phyloP scores from a whole-genome alignment of 2,797 vertebrate species.

The Knipowitschia caucasica region DNA sequence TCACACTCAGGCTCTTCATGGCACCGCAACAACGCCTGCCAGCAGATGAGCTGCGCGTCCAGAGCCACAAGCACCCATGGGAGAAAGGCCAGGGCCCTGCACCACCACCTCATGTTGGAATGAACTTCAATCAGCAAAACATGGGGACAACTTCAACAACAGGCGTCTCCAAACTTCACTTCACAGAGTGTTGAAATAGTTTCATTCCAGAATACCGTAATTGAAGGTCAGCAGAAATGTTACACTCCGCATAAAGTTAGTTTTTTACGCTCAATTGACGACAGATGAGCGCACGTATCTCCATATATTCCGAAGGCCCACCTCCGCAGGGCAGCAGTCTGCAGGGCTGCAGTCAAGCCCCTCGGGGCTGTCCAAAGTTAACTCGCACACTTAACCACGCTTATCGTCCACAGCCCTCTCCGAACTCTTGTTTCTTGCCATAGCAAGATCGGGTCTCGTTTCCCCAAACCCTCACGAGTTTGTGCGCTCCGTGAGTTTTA shows the following conservation, averaged over 20 bases:
- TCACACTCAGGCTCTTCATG: slow-evolving; percentile 77
- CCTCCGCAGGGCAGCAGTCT: slow-evolving; percentile 13
- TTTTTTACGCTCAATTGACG: slow-evolving; percentile 5
- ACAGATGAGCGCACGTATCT: slow-evolving; percentile 16
- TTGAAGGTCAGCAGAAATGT: slow-evolving; percentile 6
- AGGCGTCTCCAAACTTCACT: not conserved
- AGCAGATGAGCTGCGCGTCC: slow-evolving; percentile 74
- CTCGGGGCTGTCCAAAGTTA: slow-evolving; percentile 26
- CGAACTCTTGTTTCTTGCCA: slow-evolving; percentile 22
- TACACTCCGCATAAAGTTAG: not conserved
- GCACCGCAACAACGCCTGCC: slow-evolving; percentile 77
- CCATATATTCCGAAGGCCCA: slow-evolving; percentile 6
- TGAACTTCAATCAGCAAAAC: slow-evolving; percentile 49
- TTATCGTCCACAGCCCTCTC: slow-evolving; percentile 21
- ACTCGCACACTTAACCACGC: slow-evolving; percentile 28
- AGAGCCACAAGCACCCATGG: slow-evolving; percentile 62
- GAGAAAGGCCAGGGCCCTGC: slow-evolving; percentile 58
- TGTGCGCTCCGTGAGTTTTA: slow-evolving; percentile 20
- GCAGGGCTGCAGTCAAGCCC: slow-evolving; percentile 18
- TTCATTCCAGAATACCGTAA: not conserved
- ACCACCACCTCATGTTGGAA: slow-evolving; percentile 70
- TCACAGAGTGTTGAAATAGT: not conserved
- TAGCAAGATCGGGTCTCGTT: slow-evolving; percentile 5
- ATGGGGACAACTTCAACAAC: slow-evolving; percentile 25
- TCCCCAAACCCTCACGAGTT: slow-evolving; percentile 12